Evolutionary conservation across 2,888 invertebrate genomes (phyloP), one percentile per base, ranked within the genome.

Genomic region (Empis stercorea): DNA sequence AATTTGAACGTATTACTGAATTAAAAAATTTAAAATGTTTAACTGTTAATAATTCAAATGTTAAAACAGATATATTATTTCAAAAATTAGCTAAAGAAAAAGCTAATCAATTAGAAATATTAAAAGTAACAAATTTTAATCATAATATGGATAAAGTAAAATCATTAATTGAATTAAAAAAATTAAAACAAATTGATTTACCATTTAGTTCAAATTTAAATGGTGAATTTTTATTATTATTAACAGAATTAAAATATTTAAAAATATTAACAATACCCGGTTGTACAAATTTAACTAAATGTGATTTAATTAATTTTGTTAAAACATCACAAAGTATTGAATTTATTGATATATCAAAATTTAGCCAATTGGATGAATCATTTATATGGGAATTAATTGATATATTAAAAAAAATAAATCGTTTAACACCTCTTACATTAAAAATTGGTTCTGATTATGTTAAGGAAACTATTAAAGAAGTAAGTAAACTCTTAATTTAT

Each of bases 21-120:
- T 23, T 48, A 15, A 46, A 20, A 30, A 43, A 39, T 13, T 40
- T 48, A 30, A 48, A 46, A 43, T n/a, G 32, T 30, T 42, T 48
- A 41, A 48, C 43, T 7, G 42, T 48, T 14, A 43, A 42, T 36
- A 37, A 34, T 40, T 17, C 39, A 17, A 43, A 34, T 23, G 27
- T 11, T 14, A 16, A 32, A 20, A 38, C 27, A 14, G 40, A 48
- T 10, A 14, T 32, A 39, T 27, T 46, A 39, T 48, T 45, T 30
- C 20, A 38, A 34, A 30, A 45, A 20, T 36, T 48, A 36, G 30
- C 45, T 11, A 36, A 42, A 20, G 30, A 43, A 4, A 45, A 41
- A 38, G 20, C 27, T n/a, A 11, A 37, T 38, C 27, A 16, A 42
- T 36, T 48, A 15, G 45, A 45, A 38, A 43, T 27, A 14, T 43